These are phyloP conservation scores for Dryomyza anilis DNA, from an alignment of 2,888 invertebrate genomes.

Conservation along the genomic window DNA sequence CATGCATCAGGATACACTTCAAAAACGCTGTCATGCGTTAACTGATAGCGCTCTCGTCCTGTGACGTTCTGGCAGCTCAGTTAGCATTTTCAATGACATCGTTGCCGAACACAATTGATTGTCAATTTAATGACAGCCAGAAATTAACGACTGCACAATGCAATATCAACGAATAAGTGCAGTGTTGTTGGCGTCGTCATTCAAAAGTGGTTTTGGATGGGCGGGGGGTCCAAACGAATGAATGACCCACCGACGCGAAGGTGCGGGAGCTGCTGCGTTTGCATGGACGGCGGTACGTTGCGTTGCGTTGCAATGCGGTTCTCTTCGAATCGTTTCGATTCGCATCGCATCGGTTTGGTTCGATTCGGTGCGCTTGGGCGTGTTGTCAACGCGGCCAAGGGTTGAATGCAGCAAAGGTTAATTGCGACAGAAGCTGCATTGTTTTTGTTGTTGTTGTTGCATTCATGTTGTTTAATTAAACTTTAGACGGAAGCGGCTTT, in stretches of 20 bases:
- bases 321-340: too few species aligned
- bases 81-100: background rate
- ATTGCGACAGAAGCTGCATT: constrained; percentile 15
- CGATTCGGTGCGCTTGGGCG: too few species aligned
- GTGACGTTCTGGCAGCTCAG: background rate
- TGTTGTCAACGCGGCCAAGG: too few species aligned
- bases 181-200: background rate
- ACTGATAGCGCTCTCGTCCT: background rate
- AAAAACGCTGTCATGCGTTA: too few species aligned
- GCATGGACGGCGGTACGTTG: too few species aligned
- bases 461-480: constrained; percentile 23
- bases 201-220: too few species aligned
- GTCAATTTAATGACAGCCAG: constrained; percentile 11
- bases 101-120: constrained; percentile 1
- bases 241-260: background rate
- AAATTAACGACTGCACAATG: background rate
- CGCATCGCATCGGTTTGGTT: too few species aligned
- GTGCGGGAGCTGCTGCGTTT: background rate
- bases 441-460: constrained; percentile 1
- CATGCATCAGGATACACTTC: too few species aligned
- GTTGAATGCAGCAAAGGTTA: constrained; percentile 9
- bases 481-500: constrained; percentile 23
- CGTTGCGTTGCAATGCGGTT: too few species aligned
- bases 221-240: too few species aligned
- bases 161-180: background rate